Base-by-base conservation (phyloP, 2,888 invertebrate genomes). In the Oscheius onirici region DNA sequence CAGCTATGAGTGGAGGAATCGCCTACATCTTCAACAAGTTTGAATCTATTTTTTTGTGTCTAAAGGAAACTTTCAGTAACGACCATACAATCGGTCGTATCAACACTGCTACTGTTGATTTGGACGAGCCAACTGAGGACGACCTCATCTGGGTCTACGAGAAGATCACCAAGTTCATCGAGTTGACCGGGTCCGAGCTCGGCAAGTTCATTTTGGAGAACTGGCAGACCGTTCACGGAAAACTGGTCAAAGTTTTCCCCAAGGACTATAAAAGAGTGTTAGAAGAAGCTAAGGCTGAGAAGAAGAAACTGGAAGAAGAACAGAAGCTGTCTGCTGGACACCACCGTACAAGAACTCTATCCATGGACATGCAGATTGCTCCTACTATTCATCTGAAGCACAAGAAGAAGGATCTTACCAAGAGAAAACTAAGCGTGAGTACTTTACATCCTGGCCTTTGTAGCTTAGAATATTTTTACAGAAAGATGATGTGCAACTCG, bases 1-100 rank as follows among this genome's bases (percentile, higher is more conserved):
- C 99, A 57, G 99, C 97, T 82, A 99, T 99, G 97, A 96, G 96
- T 71, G 95, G 95, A 55, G 95, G 95, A 72, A 93, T 97, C 80
- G 97, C 97, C 0, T 99, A 94, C 88, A 93, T 97, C 15, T 93
- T 94, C 88, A 96, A 97, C 87, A 91, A 93, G 66, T 87, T 34
- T 34, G 51, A 73, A 78, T n/a, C n/a, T n/a, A 34, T 34, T 8
- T 34, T 3, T 34, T 34, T 34, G 34, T 34, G 6, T 68, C n/a
- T 41, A 24, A 17, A 6, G 3, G 8, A 8, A 34, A 3, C 3
- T 54, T 68, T 49, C 13, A 72, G 69, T 17, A 54, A 63, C 43
- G 72, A 72, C 28, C 44, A 40, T 13, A 63, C 52, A 15, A 41
- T 58, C 10, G 40, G 34, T 15, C 69, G 63, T 22, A 97, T 97